Base-by-base conservation (phyloP, 2,797 vertebrate genomes). In the Triplophysa yarkandensis region DNA sequence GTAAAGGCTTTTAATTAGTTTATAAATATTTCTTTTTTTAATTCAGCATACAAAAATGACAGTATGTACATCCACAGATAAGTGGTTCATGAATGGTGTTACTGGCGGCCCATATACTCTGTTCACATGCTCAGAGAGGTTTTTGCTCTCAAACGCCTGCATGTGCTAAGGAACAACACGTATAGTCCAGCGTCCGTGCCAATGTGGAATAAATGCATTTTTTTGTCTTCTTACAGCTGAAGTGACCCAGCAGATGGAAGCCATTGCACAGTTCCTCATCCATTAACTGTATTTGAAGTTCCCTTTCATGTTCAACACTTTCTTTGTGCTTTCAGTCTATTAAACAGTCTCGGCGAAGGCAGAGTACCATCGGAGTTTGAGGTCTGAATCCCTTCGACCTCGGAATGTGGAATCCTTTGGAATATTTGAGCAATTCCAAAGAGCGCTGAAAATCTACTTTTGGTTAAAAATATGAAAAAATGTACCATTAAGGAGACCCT, bases 11-110 rank as follows among this genome's bases (percentile, higher is more conserved):
- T 90, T 90, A 90, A 90, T 91, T 93, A 93, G 91, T 93, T 96
- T 91, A 97, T 98, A 99, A 98, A 98, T 97, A 98, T 91, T 94
- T 91, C 86, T 93, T 77, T 77, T 84, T 93, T 94, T 93, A 92
- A 94, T 95, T 94, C 92, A 88, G 91, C 92, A 90, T 94, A 96
- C 90, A 94, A 93, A 95, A 94, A 92, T 57, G 91, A 93, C 90
- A 94, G 92, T 94, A 95, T 95, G 90, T 97, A 98, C 95, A 97
- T 89, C 93, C 94, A 94, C 94, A 85, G 88, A 87, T 86, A 89
- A 94, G 95, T 95, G 95, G 94, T 94, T 94, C 92, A 92, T 84
- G 89, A 92, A 89, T 90, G 82, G 61, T 74, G 71, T 64, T 84
- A 79, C 62, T 82, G 74, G 66, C 80, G 60, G 81, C 85, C 85